These are phyloP conservation scores for Tetramorium alpestre DNA, from an alignment of 1,140 invertebrate species.

Conservation along the genomic window DNA sequence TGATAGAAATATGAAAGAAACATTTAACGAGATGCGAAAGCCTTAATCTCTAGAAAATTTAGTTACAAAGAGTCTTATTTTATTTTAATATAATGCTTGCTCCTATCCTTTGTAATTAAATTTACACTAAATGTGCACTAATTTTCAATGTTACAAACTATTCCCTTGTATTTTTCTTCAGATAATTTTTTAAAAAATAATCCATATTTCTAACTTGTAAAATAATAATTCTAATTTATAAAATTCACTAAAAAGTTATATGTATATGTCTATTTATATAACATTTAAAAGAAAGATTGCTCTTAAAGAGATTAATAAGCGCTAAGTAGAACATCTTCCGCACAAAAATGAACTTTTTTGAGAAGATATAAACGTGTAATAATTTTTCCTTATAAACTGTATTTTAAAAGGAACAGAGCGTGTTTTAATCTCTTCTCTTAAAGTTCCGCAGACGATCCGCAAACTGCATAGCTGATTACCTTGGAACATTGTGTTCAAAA, in stretches of 20 bases:
- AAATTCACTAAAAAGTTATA: not conserved
- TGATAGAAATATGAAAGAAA: constrained; percentile 19
- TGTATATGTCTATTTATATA: not conserved
- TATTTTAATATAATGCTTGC: not conserved
- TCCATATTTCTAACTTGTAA: too few species aligned
- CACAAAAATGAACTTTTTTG: not conserved
- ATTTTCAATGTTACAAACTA: not conserved
- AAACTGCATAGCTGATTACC: constrained; percentile 36
- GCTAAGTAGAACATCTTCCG: not conserved
- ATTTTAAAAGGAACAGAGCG: constrained; percentile 8
- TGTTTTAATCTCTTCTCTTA: constrained; percentile 35
- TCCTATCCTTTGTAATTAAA: not conserved
- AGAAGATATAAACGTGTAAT: not conserved
- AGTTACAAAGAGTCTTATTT: not conserved
- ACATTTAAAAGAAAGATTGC: not conserved
- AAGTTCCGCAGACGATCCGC: constrained; percentile 17
- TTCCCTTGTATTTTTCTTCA: not conserved
- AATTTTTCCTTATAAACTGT: not conserved
- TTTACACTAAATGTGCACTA: not conserved
- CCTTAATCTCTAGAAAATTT: not conserved
- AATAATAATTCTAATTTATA: not conserved
- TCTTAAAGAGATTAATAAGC: not conserved
- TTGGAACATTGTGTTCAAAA: not conserved
- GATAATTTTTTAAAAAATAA: not conserved
- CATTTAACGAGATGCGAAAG: not conserved